phyloP scores from a whole-genome alignment of 2,888 invertebrate genomes.

The Apamea epomidion region DNA sequence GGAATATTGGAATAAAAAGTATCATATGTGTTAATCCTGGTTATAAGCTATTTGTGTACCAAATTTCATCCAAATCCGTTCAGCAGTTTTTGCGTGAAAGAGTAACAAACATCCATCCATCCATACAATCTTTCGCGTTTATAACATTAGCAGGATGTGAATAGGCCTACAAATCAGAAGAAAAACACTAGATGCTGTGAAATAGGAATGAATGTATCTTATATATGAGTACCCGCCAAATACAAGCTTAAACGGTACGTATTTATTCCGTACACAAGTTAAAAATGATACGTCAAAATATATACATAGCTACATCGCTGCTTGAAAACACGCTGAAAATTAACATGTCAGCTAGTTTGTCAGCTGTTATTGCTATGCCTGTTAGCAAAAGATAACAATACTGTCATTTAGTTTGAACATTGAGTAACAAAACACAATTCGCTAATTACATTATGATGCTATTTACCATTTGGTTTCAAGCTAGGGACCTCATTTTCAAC shows the following conservation, averaged over 20 bases:
- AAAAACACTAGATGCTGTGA: not conserved
- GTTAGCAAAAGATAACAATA: conserved; percentile 7
- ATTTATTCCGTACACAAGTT: not conserved
- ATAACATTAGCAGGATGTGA: not conserved
- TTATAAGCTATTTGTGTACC: too few species aligned
- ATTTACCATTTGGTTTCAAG: not conserved
- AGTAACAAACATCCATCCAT: too few species aligned
- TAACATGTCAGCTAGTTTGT: conserved; percentile 3
- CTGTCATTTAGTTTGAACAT: not conserved
- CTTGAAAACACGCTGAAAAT: not conserved
- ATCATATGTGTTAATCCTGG: too few species aligned
- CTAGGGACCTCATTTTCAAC: not conserved
- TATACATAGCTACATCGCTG: not conserved
- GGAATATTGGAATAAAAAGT: too few species aligned
- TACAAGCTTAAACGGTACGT: not conserved
- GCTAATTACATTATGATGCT: not conserved
- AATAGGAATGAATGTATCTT: not conserved
- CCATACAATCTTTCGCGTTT: too few species aligned
- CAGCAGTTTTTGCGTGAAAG: too few species aligned
- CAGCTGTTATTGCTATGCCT: not conserved
- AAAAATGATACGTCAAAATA: not conserved
- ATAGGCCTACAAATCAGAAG: not conserved
- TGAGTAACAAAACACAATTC: not conserved
- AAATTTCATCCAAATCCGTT: too few species aligned
- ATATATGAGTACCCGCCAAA: not conserved